phyloP scores from a whole-genome alignment of 2,888 invertebrate species.

The Cremastinae sp. region DNA sequence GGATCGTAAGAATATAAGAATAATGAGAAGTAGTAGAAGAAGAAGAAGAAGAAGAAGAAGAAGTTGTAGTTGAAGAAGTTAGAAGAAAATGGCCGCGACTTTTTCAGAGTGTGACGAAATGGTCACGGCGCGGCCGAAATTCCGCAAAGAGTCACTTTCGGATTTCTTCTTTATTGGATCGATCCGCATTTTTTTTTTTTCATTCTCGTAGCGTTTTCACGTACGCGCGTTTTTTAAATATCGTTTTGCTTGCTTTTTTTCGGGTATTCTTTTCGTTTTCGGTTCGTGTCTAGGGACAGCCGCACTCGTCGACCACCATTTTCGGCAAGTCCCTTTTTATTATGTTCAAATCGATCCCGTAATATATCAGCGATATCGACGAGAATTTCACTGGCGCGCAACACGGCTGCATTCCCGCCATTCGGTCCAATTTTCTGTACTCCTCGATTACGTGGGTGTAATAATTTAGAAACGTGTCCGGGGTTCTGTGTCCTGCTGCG shows the following conservation, averaged over 20 bases:
- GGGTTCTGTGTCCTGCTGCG: conserved; percentile 87
- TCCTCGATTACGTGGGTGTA: conserved; percentile 96
- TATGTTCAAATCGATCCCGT: conserved; percentile 93
- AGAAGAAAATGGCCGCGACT: conserved; percentile 48
- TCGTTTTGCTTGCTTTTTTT: neutral
- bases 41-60: conserved; percentile 46
- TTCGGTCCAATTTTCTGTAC: conserved; percentile 88
- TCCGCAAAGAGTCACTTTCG: conserved; percentile 30
- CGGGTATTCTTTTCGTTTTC: neutral
- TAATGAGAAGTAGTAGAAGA: conserved; percentile 51
- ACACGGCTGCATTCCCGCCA: conserved; percentile 92
- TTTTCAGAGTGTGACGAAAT: conserved; percentile 2
- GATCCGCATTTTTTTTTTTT: conserved; percentile 16
- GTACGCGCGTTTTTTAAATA: conserved; percentile 28
- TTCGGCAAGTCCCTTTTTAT: conserved; percentile 96
- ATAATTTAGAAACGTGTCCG: conserved; percentile 92
- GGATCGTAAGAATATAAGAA: conserved; percentile 44
- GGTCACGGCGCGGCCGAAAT: conserved; percentile 25
- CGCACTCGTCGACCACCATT: conserved; percentile 98
- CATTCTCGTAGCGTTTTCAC: conserved; percentile 38
- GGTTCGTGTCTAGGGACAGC: conserved; percentile 86
- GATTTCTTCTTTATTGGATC: conserved; percentile 14
- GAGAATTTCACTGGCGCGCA: conserved; percentile 96
- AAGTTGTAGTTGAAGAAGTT: conserved; percentile 50
- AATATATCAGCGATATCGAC: conserved; percentile 95